Evolutionary conservation across 2,113 vertebrate genomes (phyloP), one percentile per base, ranked within the genome.

Genomic region (Peucedramus taeniatus): DNA sequence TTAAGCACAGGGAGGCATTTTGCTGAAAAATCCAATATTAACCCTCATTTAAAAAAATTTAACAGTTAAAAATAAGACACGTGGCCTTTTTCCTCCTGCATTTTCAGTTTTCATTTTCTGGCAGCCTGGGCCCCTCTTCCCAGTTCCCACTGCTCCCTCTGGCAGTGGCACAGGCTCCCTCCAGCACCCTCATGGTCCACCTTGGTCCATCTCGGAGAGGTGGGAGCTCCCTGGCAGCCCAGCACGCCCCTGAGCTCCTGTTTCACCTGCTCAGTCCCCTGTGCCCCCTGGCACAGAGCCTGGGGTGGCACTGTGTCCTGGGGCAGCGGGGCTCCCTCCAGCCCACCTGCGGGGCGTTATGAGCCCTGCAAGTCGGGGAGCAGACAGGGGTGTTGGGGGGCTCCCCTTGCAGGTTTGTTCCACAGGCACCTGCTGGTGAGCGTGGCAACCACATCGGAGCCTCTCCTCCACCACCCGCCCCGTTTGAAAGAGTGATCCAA

Each of bases 111-210:
- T 53, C 21, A 24, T 53, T 53, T 31, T 8, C 61, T 15, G 21
- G 5, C 39, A 49, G 54, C 39, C 42, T 37, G 42, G 50, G 8
- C 18, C 21, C 42, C 24, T 24, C 21, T n/a, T 9, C 37, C 65
- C 10, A 1, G 27, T 3, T 42, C 37, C 40, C 0, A 0, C 23
- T 1, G 3, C 22, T 17, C 44, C 49, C 51, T 8, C 7, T 0
- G 18, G 20, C 3, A 14, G 56, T 0, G 0, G 39, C 74, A 16
- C 12, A 2, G 35, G 17, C 9, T 37, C 42, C 44, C 93, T 47
- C 15, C 3, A 2, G 35, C 74, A 28, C 10, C 35, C 17, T 24
- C 2, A 0, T 2, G 7, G 12, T 15, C 26, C 7, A 4, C 10
- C 24, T 7, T 5, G 7, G 45, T n/a, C n/a, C n/a, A n/a, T n/a